Conservation (phyloP, 2,797 vertebrate species). For the Pseudochromis fuscus region DNA sequence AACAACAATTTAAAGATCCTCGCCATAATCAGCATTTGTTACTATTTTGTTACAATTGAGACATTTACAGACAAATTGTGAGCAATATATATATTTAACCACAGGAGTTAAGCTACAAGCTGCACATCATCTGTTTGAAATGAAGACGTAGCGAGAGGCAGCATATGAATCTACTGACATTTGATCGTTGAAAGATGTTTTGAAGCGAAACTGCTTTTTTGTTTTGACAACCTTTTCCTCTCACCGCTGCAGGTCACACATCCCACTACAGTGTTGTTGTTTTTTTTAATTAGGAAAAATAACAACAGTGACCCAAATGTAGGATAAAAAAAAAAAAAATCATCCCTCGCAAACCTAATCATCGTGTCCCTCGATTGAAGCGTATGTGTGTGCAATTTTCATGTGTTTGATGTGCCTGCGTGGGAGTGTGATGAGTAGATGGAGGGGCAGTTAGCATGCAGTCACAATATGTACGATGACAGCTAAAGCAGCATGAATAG, state of each 20-base stretch:
- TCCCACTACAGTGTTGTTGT: slow-evolving; percentile 2
- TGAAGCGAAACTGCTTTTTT: slow-evolving; percentile 46
- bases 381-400: background rate
- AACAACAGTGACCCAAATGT: slow-evolving; percentile 43
- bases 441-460: slow-evolving; percentile 66
- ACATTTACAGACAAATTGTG: background rate
- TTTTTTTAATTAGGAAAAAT: slow-evolving; percentile 45
- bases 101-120: slow-evolving; percentile 6
- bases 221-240: slow-evolving; percentile 38
- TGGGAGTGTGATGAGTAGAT: slow-evolving; percentile 68
- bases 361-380: slow-evolving; percentile 25
- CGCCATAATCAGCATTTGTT: background rate
- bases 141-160: slow-evolving; percentile 28
- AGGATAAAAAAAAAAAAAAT: slow-evolving; percentile 20
- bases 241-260: slow-evolving; percentile 20
- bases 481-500: slow-evolving; percentile 44
- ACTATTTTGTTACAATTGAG: background rate
- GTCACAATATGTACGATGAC: slow-evolving; percentile 58
- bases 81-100: background rate
- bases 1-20: background rate
- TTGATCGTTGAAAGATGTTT: slow-evolving; percentile 56
- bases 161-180: slow-evolving; percentile 41
- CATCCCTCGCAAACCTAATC: slow-evolving; percentile 22
- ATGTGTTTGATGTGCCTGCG: slow-evolving; percentile 50
- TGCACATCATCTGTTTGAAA: slow-evolving; percentile 19